Evolutionary conservation across 1,140 invertebrate species (phyloP).

Genomic region (Tribolium castaneum): DNA sequence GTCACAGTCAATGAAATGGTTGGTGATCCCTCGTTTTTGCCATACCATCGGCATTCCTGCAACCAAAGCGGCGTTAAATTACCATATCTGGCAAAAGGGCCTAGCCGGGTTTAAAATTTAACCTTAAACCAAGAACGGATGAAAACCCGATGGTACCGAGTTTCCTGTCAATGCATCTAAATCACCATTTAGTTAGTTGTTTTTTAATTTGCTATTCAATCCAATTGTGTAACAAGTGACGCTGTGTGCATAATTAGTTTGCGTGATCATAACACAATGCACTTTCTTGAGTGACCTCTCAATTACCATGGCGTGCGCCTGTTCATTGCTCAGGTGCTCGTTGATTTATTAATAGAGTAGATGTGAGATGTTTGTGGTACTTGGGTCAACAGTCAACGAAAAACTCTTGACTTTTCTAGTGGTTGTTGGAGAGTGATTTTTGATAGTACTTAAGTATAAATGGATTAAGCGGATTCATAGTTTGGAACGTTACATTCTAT

Average conservation of each 20-base stretch:
- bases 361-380: background rate
- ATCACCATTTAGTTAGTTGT: too few relatives aligned
- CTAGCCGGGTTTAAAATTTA: too few relatives aligned
- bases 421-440: background rate
- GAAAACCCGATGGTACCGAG: too few relatives aligned
- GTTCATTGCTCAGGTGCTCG: background rate
- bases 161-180: too few relatives aligned
- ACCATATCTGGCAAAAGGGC: background rate
- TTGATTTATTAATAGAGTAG: background rate
- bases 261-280: background rate
- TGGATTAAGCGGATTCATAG: background rate
- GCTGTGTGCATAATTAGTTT: background rate
- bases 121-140: too few relatives aligned
- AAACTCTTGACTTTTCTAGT: background rate
- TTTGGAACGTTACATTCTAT: background rate
- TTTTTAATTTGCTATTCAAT: background rate
- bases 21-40: background rate
- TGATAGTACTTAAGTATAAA: background rate
- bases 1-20: background rate
- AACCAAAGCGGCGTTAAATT: background rate
- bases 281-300: background rate
- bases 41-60: background rate
- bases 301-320: background rate
- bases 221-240: background rate
- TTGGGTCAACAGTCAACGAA: background rate